Evolutionary conservation across 2,797 vertebrate species (phyloP), one percentile per base, ranked within the genome.

Genomic region (Molossus alvarezi): DNA sequence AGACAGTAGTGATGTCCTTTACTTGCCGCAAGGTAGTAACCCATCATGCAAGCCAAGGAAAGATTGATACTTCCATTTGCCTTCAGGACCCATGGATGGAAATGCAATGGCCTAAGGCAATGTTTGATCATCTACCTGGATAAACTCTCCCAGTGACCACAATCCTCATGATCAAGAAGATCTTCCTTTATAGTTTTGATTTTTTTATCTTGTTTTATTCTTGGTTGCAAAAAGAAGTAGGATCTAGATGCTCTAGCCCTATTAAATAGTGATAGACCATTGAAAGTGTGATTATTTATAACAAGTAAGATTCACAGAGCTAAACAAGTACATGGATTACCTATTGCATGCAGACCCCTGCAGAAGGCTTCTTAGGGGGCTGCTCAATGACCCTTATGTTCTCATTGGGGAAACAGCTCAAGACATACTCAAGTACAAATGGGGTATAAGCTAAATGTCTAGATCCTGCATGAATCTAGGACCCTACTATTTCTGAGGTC

Each of bases 151-250:
- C 62, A 14, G 13, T 21, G 21, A 67, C 84, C 18, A 6, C 14
- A 51, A 57, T 65, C 6, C 20, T 91, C 12, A 17, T 27, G 17
- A 80, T 87, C 20, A 57, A 65, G 62, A 57, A 65, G 62, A 29
- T 62, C 20, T 71, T 87, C 6, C 13, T 37, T 71, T 92, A 84
- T n/a, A 80, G 21, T 79, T 60, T 45, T 79, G 84, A 91, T 11
- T 77, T 90, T 76, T 67, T 84, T 45, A 53, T 83, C 41, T 27
- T 77, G 4, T 64, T 87, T 95, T 88, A 91, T 89, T 12, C 48
- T 85, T 51, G 60, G 7, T 64, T 89, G 13, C 53, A 84, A 84
- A 93, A 80, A 41, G 91, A 81, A 29, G 23, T 64, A 20, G 53
- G 25, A 86, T 64, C 15, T 91, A 60, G 13, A 6, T 91, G 20